Conservation (phyloP, 2,797 vertebrate genomes). For the Lagodon rhomboides region DNA sequence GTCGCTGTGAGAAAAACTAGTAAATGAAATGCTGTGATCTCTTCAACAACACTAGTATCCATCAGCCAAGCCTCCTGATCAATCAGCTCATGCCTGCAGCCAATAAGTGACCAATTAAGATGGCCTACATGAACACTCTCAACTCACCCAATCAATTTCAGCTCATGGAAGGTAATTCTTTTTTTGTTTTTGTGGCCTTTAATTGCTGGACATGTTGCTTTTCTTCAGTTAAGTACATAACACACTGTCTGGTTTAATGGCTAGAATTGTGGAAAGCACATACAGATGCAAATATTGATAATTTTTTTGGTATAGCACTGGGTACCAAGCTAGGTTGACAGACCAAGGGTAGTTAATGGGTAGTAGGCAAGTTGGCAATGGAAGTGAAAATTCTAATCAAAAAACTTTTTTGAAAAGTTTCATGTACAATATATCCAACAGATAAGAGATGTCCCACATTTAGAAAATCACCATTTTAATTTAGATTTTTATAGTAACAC, state of each 20-base stretch:
- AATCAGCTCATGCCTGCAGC: constrained; percentile 1
- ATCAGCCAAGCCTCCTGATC: neutral
- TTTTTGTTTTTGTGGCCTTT: neutral
- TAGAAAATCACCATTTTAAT: constrained; percentile 5
- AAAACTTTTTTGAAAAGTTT: neutral
- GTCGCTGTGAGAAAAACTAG: neutral
- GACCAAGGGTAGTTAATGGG: neutral
- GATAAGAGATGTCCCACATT: constrained; percentile 22
- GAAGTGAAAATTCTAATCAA: constrained; percentile 7
- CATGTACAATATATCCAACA: constrained; percentile 3
- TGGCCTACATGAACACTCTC: neutral
- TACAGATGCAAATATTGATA: neutral
- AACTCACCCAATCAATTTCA: neutral
- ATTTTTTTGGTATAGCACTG: neutral
- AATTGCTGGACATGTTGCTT: neutral
- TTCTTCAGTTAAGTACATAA: neutral
- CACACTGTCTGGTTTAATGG: neutral
- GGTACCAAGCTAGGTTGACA: neutral
- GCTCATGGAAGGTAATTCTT: neutral
- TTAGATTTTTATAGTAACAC: constrained; percentile 6
- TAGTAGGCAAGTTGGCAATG: neutral
- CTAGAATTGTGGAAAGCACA: neutral
- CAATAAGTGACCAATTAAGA: constrained; percentile 3
- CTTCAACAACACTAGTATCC: neutral
- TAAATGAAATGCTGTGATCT: neutral